phyloP scores from a whole-genome alignment of 2,113 vertebrate species.

The Opisthocomus hoazin region DNA sequence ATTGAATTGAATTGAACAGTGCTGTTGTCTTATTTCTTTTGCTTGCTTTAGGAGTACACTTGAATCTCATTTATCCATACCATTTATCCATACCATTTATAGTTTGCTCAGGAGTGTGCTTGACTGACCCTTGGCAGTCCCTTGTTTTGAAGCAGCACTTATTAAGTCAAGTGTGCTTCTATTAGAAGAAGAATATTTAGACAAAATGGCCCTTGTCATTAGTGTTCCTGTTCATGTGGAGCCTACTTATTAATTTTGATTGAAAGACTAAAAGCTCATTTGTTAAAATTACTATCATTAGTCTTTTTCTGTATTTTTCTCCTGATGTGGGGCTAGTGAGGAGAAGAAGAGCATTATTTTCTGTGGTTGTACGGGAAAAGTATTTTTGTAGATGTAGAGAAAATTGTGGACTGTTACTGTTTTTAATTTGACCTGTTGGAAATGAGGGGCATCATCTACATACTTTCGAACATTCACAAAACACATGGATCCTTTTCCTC shows the following conservation, averaged over 20 bases:
- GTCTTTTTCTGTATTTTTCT: neutral
- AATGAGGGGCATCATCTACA: neutral
- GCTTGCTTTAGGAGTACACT: neutral
- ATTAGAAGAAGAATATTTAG: constrained; percentile 1
- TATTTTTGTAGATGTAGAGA: neutral
- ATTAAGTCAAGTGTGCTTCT: constrained; percentile 1
- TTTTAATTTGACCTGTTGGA: neutral
- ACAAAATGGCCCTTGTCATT: neutral
- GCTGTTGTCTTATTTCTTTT: neutral
- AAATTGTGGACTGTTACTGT: neutral
- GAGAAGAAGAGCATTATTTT: neutral
- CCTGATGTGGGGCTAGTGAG: neutral
- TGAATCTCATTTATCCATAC: neutral
- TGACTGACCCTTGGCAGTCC: neutral
- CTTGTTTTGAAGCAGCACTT: neutral
- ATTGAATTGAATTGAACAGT: neutral
- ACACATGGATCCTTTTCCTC: neutral
- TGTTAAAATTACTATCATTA: neutral
- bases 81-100: neutral
- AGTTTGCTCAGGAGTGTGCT: neutral
- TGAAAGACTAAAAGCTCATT: neutral
- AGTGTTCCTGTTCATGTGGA: neutral
- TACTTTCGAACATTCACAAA: neutral
- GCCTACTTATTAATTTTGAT: constrained; percentile 2
- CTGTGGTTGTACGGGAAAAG: neutral